Evolutionary conservation across 2,888 invertebrate genomes (phyloP), one percentile per base, ranked within the genome.

Genomic region (Octodonta nipae): DNA sequence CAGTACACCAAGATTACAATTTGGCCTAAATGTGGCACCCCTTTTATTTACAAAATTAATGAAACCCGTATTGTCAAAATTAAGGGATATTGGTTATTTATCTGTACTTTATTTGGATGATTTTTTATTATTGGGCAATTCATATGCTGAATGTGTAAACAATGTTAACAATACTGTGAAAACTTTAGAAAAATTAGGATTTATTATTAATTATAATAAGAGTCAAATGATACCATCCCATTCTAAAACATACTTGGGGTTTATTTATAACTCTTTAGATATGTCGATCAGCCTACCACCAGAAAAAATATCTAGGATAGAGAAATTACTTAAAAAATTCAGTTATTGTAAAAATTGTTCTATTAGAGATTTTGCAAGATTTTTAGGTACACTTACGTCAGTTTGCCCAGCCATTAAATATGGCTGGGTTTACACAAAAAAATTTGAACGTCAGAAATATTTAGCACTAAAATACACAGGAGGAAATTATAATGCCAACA

Each of bases 341-440:
- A 13, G 7, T 4, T 8, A 3, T 13, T 5, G 4, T 2, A 4
- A 28, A 13, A 10, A 13, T 13, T 28, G 14, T 13, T 13, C 5
- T 4, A 28, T 28, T 28, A 5, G 14, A 6, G 3, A n/a, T 6
- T 28, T 28, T 13, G 5, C 28, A 6, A 3, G 6, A 2, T 11
- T 28, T 8, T 6, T 28, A n/a, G 28, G 28, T 4, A 11, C 13
- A 5, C 14, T 13, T 11, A 14, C 11, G 3, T 28, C 28, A 3
- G 5, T 28, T 7, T 28, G 28, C 14, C 14, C 28, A 15, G 15
- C 14, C 2, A 2, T 28, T 3, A 3, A 28, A n/a, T 28, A 28
- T 20, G 42, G 47, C 1, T 28, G 42, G 38, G n/a, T 35, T 30
- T 29, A 38, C 33, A 35, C 25, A 6, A 31, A 36, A 33, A 8